Conservation (phyloP, 1,140 invertebrate genomes). For the Andricus grossulariae region DNA sequence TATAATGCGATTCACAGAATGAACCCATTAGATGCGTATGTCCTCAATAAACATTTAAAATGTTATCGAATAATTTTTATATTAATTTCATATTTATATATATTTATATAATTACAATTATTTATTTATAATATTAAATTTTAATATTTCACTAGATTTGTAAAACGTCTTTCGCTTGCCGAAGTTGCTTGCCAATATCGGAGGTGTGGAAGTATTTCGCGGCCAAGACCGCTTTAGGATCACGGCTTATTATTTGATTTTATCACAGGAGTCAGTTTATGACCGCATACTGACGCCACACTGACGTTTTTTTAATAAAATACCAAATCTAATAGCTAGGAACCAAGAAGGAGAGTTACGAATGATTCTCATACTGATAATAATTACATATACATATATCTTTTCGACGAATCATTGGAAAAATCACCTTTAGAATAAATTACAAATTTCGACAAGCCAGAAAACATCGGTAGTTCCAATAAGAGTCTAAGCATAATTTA, state of each 20-base stretch:
- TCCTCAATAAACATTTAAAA: constrained; percentile 36
- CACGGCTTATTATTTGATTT: constrained; percentile 65
- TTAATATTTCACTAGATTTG: constrained; percentile 74
- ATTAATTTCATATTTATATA: constrained; percentile 42
- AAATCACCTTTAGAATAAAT: not conserved
- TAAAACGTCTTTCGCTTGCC: constrained; percentile 57
- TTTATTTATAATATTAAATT: constrained; percentile 52
- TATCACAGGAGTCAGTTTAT: constrained; percentile 72
- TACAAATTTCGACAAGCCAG: not conserved
- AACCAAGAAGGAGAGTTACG: constrained; percentile 53
- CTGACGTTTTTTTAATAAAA: constrained; percentile 56
- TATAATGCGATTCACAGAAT: constrained; percentile 17
- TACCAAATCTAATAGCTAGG: constrained; percentile 49
- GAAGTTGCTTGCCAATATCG: constrained; percentile 32
- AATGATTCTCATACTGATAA: constrained; percentile 39
- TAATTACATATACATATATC: constrained; percentile 49
- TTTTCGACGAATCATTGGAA: not conserved
- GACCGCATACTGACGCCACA: constrained; percentile 55
- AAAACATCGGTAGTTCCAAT: no score
- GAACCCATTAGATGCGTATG: constrained; percentile 25
- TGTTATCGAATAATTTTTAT: constrained; percentile 31
- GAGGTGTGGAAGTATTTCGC: constrained; percentile 42
- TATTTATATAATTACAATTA: constrained; percentile 66
- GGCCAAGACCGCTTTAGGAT: constrained; percentile 49
- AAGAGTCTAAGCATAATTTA: not conserved